Evolutionary conservation across 1,140 invertebrate genomes (phyloP).

Genomic region (Stenopsyche tienmushanensis): DNA sequence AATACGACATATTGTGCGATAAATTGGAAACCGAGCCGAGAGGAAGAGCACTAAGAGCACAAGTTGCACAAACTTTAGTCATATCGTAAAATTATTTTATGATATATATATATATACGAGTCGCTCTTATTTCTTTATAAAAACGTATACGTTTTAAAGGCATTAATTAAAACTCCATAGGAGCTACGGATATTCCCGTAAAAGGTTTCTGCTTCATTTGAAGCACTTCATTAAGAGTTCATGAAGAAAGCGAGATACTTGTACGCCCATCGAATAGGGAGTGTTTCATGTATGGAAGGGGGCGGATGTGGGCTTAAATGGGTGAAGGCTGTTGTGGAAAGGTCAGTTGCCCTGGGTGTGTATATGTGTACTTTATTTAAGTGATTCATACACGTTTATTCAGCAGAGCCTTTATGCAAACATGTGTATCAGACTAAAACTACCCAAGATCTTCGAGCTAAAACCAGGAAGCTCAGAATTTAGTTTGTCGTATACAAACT

Average conservation of each 20-base stretch:
- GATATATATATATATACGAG: too few species aligned
- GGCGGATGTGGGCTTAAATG: background rate
- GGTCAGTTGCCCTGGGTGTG: background rate
- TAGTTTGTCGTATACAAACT: too few species aligned
- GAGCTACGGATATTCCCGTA: background rate
- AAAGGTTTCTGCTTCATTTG: constrained; percentile 20
- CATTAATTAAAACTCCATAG: constrained; percentile 9
- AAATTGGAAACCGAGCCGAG: too few species aligned
- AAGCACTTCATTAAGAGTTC: constrained; percentile 16
- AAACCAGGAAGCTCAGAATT: too few species aligned
- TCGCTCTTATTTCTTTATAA: too few species aligned
- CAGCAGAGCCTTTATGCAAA: background rate
- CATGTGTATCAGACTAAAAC: background rate
- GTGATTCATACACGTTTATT: constrained; percentile 14
- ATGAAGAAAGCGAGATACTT: constrained; percentile 13
- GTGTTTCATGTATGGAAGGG: background rate
- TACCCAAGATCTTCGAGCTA: background rate
- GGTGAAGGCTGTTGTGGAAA: background rate
- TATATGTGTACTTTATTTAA: background rate
- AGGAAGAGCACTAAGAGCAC: too few species aligned
- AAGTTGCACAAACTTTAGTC: too few species aligned
- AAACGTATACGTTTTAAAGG: too few species aligned
- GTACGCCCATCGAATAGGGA: background rate
- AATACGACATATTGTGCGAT: too few species aligned
- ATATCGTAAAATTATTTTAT: too few species aligned